phyloP scores from a whole-genome alignment of 2,888 invertebrate genomes.

The Stegophylla sp. region DNA sequence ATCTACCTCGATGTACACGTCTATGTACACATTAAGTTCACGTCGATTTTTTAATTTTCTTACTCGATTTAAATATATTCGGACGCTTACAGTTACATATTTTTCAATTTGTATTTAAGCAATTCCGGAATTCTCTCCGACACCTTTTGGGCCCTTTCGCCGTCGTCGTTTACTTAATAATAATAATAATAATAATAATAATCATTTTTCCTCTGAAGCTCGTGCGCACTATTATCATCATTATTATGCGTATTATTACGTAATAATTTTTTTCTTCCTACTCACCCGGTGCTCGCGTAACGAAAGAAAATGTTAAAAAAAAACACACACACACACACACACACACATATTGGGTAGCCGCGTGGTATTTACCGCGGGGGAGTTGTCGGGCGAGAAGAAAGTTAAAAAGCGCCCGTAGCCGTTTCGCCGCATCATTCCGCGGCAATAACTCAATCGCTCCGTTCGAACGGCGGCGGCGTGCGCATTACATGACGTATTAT shows the following conservation, averaged over 20 bases:
- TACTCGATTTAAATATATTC: no score
- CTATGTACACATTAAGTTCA: no score
- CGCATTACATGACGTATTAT: not conserved
- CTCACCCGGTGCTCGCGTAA: not conserved
- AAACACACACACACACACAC: not conserved
- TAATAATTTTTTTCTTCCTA: not conserved
- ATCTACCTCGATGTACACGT: no score
- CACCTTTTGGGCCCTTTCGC: constrained; percentile 1
- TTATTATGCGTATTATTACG: constrained; percentile 2
- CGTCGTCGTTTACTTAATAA: constrained; percentile 35
- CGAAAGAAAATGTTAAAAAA: not conserved
- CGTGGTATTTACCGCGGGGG: not conserved
- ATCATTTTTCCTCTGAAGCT: constrained; percentile 8
- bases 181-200: no score
- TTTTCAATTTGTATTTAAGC: no score
- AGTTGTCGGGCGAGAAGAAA: constrained; percentile 21
- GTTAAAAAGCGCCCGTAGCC: constrained; percentile 51
- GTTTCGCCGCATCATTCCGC: constrained; percentile 55
- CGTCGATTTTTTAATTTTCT: no score
- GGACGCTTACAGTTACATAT: no score
- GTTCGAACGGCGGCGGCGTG: constrained; percentile 13
- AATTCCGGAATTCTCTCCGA: constrained; percentile 26
- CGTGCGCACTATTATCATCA: not conserved
- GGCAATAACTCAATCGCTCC: constrained; percentile 56
- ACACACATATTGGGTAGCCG: not conserved